Conservation (phyloP, 2,888 invertebrate species). For the Scrobipalpa atriplicella region DNA sequence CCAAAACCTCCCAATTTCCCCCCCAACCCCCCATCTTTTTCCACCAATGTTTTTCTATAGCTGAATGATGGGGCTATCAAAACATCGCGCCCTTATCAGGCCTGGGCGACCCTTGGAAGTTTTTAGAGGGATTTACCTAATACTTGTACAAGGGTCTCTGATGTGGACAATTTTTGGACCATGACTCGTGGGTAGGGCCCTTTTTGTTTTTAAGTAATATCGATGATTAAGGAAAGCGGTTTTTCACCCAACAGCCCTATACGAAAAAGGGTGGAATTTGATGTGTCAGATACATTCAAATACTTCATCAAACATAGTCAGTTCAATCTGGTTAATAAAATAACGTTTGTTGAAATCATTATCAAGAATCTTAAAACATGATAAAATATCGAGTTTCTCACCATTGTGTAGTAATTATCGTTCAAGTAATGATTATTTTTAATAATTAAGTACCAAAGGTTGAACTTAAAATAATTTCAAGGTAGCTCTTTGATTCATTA, state of each 20-base stretch:
- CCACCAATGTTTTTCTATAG: constrained; percentile 83
- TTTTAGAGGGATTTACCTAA: constrained; percentile 48
- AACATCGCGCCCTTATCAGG: constrained; percentile 68
- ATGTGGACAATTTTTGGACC: constrained; percentile 45
- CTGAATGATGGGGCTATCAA: constrained; percentile 78
- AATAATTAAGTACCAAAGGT: constrained; percentile 8
- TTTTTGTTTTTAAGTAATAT: constrained; percentile 10
- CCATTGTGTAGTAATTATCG: not conserved
- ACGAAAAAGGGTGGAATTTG: not conserved
- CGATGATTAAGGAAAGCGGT: constrained; percentile 14
- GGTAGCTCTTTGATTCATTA: constrained; percentile 5
- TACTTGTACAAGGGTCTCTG: constrained; percentile 50
- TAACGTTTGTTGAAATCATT: not conserved
- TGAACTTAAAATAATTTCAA: not conserved
- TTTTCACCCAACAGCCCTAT: not conserved
- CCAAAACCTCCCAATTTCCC: constrained; percentile 46
- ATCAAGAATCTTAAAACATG: not conserved
- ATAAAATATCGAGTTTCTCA: constrained; percentile 5
- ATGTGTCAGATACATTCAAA: not conserved
- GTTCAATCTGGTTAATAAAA: too few relatives aligned
- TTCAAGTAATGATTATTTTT: constrained; percentile 3
- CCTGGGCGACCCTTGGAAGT: constrained; percentile 67
- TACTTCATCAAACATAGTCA: not conserved
- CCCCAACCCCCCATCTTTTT: constrained; percentile 70
- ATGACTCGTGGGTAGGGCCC: constrained; percentile 40